phyloP scores from a whole-genome alignment of 2,888 invertebrate genomes.

The Gortyna flavago region DNA sequence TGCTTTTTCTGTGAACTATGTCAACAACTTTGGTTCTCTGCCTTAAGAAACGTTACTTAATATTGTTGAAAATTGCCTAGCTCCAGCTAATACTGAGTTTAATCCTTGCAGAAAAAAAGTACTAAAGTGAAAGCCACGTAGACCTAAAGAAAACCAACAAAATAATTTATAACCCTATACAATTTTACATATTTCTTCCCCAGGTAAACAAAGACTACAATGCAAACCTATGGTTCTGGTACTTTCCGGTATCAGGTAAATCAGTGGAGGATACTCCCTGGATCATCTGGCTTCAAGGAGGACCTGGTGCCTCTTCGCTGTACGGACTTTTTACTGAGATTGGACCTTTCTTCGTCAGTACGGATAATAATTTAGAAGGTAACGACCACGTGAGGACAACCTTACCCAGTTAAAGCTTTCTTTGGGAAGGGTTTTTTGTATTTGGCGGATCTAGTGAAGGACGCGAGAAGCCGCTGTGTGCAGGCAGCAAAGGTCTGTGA shows the following conservation, averaged over 20 bases:
- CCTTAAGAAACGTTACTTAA: too few relatives aligned
- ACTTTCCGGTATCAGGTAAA: slow-evolving; percentile 92
- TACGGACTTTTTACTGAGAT: slow-evolving; percentile 91
- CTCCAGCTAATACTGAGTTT: neutral
- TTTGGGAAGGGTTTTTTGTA: neutral
- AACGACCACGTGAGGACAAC: slow-evolving; percentile 16
- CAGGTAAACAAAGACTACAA: slow-evolving; percentile 94
- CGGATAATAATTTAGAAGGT: slow-evolving; percentile 82
- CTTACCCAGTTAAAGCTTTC: neutral
- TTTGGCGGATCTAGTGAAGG: neutral
- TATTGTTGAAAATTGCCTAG: neutral
- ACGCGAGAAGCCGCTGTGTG: neutral
- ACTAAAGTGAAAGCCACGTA: neutral
- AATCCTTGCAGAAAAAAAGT: neutral
- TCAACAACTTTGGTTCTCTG: too few relatives aligned
- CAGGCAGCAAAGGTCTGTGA: neutral
- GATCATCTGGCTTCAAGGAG: slow-evolving; percentile 91
- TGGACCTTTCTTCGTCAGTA: slow-evolving; percentile 90
- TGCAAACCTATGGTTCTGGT: slow-evolving; percentile 96
- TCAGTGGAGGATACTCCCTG: slow-evolving; percentile 88
- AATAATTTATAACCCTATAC: neutral
- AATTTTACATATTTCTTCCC: neutral
- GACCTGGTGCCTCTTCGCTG: slow-evolving; percentile 90
- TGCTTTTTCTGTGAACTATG: too few relatives aligned
- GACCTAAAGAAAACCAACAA: neutral